Percentiles rank a stretch among this genome's conserved stretches.
phyloP scores from a whole-genome alignment of 2,113 vertebrate genomes.

The Calyptomena viridis region DNA sequence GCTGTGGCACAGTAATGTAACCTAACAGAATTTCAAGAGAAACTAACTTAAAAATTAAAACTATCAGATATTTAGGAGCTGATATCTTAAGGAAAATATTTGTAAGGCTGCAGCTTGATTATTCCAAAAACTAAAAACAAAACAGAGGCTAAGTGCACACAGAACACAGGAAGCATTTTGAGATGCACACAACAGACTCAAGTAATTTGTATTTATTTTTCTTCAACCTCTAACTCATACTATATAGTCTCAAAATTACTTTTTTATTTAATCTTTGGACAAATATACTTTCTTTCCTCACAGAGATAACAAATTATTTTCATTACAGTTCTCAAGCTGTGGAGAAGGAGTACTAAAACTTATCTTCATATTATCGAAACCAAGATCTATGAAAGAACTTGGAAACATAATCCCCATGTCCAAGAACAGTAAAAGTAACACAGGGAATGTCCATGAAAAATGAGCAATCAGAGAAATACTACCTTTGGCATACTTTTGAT shows the following conservation, averaged over 20 bases:
- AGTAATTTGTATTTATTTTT: not conserved
- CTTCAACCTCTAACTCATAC: not conserved
- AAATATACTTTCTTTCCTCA: not conserved
- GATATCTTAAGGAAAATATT: not conserved
- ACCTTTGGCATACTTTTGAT: not conserved
- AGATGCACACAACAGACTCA: not conserved
- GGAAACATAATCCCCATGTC: not conserved
- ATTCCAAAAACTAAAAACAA: not conserved
- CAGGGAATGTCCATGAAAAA: not conserved
- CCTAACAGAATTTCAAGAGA: not conserved
- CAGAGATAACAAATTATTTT: not conserved
- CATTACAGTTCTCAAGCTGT: not conserved
- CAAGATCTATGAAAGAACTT: not conserved
- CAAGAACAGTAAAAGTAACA: not conserved
- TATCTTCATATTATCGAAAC: not conserved
- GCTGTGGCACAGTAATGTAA: not conserved
- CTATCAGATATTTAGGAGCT: not conserved
- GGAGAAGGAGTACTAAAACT: not conserved
- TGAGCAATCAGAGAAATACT: not conserved
- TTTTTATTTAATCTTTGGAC: not conserved
- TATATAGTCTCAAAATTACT: not conserved
- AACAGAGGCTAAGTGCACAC: not conserved
- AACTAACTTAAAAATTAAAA: not conserved
- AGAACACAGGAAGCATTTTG: not conserved
- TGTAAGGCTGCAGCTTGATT: not conserved